These are phyloP conservation scores for Cerceris ruficornis DNA, from an alignment of 2,888 invertebrate genomes.

Conservation along the genomic window DNA sequence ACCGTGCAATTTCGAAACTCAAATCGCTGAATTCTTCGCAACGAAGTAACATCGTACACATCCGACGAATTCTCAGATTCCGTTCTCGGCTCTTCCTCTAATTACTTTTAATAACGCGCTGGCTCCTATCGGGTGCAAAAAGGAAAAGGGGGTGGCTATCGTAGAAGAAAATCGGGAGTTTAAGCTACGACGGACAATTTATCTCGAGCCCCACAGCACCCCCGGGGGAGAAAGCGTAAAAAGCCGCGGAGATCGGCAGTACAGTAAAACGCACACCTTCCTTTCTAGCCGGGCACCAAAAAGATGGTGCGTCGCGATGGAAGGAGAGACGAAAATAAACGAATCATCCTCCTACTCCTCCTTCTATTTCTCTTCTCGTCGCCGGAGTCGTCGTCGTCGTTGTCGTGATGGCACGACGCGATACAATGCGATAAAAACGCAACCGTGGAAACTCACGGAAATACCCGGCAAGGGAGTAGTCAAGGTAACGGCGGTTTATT, in stretches of 20 bases:
- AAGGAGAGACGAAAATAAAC: slow-evolving; percentile 35
- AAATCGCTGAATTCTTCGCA: too few species aligned
- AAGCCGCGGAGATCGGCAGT: slow-evolving; percentile 30
- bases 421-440: slow-evolving; percentile 69
- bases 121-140: too few species aligned
- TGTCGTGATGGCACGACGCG: slow-evolving; percentile 62
- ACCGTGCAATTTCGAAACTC: too few species aligned
- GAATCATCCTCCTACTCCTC: slow-evolving; percentile 25
- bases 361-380: slow-evolving; percentile 1
- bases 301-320: slow-evolving; percentile 48
- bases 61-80: too few species aligned
- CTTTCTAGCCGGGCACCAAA: slow-evolving; percentile 36
- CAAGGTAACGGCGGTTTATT: slow-evolving; percentile 70
- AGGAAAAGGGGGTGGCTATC: not conserved
- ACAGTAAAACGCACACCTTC: slow-evolving; percentile 46
- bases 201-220: slow-evolving; percentile 14
- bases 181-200: slow-evolving; percentile 31
- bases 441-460: slow-evolving; percentile 64
- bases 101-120: too few species aligned
- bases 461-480: slow-evolving; percentile 65
- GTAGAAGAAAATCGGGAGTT: slow-evolving; percentile 6
- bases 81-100: too few species aligned
- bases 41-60: too few species aligned
- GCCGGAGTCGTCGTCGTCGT: slow-evolving; percentile 29
- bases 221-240: slow-evolving; percentile 31